phyloP scores from a whole-genome alignment of 2,888 invertebrate species.

The Idaea biselata region DNA sequence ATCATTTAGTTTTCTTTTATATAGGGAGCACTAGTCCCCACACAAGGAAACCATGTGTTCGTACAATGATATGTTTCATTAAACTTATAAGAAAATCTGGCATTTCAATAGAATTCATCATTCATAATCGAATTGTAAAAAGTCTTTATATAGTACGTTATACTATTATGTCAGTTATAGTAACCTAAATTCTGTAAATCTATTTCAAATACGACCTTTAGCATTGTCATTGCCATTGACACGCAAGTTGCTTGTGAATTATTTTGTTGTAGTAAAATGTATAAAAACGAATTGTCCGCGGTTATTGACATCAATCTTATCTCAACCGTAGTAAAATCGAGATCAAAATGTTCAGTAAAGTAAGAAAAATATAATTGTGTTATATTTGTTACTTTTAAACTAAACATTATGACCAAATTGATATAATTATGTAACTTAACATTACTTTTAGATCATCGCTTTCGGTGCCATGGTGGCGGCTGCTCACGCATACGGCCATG shows the following conservation, averaged over 20 bases:
- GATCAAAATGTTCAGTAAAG: conserved; percentile 68
- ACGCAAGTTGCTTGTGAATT: conserved; percentile 49
- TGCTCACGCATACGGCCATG: conserved; percentile 50
- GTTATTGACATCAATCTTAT: conserved; percentile 61
- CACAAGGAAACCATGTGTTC: no score
- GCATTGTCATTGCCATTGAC: conserved; percentile 55
- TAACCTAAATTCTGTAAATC: background rate
- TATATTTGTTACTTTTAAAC: background rate
- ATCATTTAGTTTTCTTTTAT: no score
- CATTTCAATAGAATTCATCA: background rate
- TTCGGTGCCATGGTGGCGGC: conserved; percentile 55
- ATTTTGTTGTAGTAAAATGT: conserved; percentile 62
- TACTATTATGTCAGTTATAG: background rate
- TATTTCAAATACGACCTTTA: conserved; percentile 45
- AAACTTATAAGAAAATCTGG: background rate
- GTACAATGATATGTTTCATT: background rate
- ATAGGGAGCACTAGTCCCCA: no score
- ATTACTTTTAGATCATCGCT: conserved; percentile 35
- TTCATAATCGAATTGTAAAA: background rate
- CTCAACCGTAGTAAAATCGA: conserved; percentile 45
- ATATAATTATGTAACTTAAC: no score
- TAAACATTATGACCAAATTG: no score
- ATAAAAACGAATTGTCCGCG: conserved; percentile 63
- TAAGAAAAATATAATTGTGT: conserved; percentile 38
- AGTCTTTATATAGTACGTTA: conserved; percentile 11